A percentile compares a stretch with the other conserved stretches of the same genome.
These are phyloP conservation scores for Carabus problematicus DNA, from an alignment of 2,888 invertebrate genomes.

Conservation along the genomic window DNA sequence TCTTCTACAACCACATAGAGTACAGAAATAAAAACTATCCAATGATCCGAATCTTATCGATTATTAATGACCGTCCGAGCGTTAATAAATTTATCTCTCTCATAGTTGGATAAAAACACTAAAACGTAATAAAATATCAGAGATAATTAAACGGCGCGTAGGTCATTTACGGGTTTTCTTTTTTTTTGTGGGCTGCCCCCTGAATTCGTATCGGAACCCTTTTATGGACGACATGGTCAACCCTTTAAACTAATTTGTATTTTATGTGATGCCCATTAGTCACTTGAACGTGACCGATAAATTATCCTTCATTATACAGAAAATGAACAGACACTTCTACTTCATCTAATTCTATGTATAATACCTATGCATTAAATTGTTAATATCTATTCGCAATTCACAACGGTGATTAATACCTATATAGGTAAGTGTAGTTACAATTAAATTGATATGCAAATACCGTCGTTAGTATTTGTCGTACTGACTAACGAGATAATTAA, in stretches of 20 bases:
- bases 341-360: too few relatives aligned
- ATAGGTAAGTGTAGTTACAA: too few relatives aligned
- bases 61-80: conserved; percentile 33
- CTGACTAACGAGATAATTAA: too few relatives aligned
- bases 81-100: conserved; percentile 33
- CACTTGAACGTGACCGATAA: conserved; percentile 28
- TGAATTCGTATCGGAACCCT: conserved; percentile 23
- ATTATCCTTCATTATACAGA: conserved; percentile 23
- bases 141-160: conserved; percentile 28
- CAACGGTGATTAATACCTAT: too few relatives aligned
- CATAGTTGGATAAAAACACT: conserved; percentile 29
- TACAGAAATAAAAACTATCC: too few relatives aligned
- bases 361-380: too few relatives aligned
- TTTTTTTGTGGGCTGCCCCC: not conserved
- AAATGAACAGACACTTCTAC: too few relatives aligned
- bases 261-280: conserved; percentile 40
- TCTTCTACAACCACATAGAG: not conserved
- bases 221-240: conserved; percentile 26
- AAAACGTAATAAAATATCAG: conserved; percentile 30
- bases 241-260: conserved; percentile 43
- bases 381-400: too few relatives aligned
- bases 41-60: conserved; percentile 20
- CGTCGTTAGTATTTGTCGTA: too few relatives aligned
- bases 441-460: too few relatives aligned
- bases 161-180: not conserved